phyloP scores from a whole-genome alignment of 2,113 vertebrate species.

The Egretta garzetta region DNA sequence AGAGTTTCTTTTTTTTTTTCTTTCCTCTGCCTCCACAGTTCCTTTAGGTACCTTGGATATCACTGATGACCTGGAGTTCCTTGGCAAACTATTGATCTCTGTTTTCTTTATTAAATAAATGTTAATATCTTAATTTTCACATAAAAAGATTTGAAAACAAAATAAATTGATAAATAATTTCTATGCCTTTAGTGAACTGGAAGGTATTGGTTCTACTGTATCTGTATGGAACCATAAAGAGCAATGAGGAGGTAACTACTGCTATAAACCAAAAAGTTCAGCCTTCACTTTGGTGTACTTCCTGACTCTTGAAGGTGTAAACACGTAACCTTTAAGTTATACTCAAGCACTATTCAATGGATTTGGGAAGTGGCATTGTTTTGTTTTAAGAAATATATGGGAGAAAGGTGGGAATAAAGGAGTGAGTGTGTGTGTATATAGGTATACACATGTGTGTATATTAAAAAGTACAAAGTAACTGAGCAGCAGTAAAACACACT shows the following conservation, averaged over 20 bases:
- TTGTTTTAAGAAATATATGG: neutral
- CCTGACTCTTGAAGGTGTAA: neutral
- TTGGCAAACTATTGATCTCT: neutral
- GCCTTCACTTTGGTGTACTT: neutral
- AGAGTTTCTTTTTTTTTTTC: neutral
- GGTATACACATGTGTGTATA: accelerated
- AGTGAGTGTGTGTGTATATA: neutral
- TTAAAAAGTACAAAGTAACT: neutral
- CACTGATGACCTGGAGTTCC: neutral
- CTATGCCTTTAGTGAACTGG: neutral
- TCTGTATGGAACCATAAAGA: neutral
- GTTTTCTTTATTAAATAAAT: neutral
- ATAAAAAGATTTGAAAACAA: neutral
- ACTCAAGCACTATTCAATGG: neutral
- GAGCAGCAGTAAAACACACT: neutral
- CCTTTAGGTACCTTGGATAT: neutral
- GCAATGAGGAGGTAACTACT: neutral
- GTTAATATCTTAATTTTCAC: neutral
- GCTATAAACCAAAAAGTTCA: neutral
- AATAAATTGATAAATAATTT: neutral
- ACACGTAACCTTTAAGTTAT: neutral
- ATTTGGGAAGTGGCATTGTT: neutral
- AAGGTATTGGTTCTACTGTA: neutral
- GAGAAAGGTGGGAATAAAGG: neutral
- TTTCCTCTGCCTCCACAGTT: accelerated